Evolutionary conservation across 2,797 vertebrate species (phyloP).

Genomic region (Avahi laniger): DNA sequence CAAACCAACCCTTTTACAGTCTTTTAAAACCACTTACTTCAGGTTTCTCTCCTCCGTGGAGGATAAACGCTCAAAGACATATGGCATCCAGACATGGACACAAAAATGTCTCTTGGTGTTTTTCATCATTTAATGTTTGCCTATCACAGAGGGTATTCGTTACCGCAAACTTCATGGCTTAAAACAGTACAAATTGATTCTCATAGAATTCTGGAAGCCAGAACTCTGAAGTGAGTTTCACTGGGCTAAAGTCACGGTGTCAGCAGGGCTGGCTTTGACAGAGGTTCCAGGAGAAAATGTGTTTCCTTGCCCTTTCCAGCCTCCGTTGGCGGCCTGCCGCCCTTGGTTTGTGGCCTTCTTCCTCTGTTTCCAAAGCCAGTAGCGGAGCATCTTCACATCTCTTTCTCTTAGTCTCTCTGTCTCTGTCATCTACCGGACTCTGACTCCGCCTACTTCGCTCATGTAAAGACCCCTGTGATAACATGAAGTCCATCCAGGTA

Average conservation of each 20-base stretch:
- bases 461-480: background rate
- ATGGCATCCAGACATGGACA: background rate
- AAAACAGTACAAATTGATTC: background rate
- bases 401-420: background rate
- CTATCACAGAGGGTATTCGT: background rate
- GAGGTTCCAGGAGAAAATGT: background rate
- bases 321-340: background rate
- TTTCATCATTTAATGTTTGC: background rate
- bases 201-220: background rate
- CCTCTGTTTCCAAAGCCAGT: background rate
- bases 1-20: background rate
- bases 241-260: background rate
- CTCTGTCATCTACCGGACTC: background rate
- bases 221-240: background rate
- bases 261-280: background rate
- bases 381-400: background rate
- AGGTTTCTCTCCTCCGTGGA: background rate
- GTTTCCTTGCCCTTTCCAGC: background rate
- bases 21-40: background rate
- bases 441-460: background rate
- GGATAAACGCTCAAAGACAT: background rate
- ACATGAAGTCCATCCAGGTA: background rate
- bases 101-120: background rate
- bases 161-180: background rate
- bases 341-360: background rate